A percentile compares a stretch with the other conserved stretches of the same genome.
Evolutionary conservation across 2,888 invertebrate species (phyloP).

Genomic region (Itoplectis maculator): DNA sequence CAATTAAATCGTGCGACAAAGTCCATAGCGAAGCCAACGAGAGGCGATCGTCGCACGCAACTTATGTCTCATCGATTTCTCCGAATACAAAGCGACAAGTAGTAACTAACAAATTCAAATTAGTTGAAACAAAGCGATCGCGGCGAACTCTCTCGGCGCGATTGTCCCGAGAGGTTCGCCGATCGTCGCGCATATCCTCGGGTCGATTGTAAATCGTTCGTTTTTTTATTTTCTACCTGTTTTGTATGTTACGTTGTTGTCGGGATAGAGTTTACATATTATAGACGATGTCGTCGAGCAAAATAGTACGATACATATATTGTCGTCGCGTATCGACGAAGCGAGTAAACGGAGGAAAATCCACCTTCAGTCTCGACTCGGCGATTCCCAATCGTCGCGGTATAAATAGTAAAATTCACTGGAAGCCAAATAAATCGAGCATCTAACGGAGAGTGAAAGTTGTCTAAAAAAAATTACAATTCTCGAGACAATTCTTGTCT

Average conservation of each 20-base stretch:
- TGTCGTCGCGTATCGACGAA: conserved; percentile 17
- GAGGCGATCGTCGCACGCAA: conserved; percentile 2
- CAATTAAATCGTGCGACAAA: neutral
- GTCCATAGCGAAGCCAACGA: neutral
- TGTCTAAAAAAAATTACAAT: conserved; percentile 4
- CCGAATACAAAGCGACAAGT: neutral
- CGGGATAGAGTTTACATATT: conserved; percentile 17
- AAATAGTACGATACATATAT: conserved; percentile 1
- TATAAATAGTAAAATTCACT: conserved; percentile 32
- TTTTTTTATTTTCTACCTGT: conserved; percentile 28
- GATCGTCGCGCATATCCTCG: neutral
- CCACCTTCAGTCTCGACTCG: neutral
- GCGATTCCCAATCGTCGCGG: neutral
- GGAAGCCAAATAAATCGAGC: conserved; percentile 36
- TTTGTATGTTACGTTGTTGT: conserved; percentile 1
- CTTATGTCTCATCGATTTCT: neutral
- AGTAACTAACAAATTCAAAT: neutral
- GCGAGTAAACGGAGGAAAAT: conserved; percentile 5
- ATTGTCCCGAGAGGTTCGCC: neutral
- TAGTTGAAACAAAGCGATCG: neutral
- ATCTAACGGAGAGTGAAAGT: neutral
- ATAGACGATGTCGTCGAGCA: conserved; percentile 8
- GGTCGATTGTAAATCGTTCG: neutral
- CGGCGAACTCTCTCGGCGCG: neutral
- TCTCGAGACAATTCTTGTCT: conserved; percentile 23